A percentile compares a stretch with the other conserved stretches of the same genome.
Conservation (phyloP, 2,888 invertebrate species). For the Sarcophaga variegata region DNA sequence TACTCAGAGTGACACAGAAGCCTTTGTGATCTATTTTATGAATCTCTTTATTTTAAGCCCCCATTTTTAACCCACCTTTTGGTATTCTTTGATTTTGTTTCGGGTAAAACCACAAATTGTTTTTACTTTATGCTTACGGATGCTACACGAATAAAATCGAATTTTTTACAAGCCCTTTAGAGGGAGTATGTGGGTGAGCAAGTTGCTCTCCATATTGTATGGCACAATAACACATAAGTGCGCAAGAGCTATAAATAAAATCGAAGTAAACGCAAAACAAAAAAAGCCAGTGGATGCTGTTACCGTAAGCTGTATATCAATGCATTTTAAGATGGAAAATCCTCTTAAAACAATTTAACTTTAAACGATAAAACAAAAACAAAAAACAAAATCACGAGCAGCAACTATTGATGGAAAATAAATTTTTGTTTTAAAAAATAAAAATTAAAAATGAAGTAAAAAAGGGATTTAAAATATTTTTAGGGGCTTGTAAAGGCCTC, state of each 20-base stretch:
- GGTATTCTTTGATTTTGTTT: constrained; percentile 7
- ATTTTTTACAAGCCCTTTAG: constrained; percentile 12
- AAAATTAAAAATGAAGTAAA: too few relatives aligned
- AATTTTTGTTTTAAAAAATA: too few relatives aligned
- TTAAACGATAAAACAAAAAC: constrained; percentile 8
- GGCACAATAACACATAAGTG: constrained; percentile 17
- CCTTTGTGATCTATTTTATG: too few relatives aligned
- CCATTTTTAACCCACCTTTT: not conserved
- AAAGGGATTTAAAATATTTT: too few relatives aligned
- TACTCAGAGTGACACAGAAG: too few relatives aligned
- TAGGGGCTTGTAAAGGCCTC: too few relatives aligned
- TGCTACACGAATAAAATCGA: constrained; percentile 40
- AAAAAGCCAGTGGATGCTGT: constrained; percentile 20
- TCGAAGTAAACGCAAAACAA: too few relatives aligned
- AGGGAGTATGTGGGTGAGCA: constrained; percentile 33
- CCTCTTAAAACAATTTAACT: constrained; percentile 21
- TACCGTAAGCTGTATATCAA: constrained; percentile 41
- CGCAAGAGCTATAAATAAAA: constrained; percentile 39
- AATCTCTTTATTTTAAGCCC: too few relatives aligned
- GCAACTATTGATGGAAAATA: too few relatives aligned
- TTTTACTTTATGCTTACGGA: constrained; percentile 21
- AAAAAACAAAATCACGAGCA: too few relatives aligned
- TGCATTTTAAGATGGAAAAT: constrained; percentile 28
- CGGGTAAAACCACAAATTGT: constrained; percentile 33
- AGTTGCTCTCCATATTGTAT: constrained; percentile 20